These are phyloP conservation scores for Lethrus apterus DNA, from an alignment of 1,140 invertebrate genomes.

Conservation along the genomic window DNA sequence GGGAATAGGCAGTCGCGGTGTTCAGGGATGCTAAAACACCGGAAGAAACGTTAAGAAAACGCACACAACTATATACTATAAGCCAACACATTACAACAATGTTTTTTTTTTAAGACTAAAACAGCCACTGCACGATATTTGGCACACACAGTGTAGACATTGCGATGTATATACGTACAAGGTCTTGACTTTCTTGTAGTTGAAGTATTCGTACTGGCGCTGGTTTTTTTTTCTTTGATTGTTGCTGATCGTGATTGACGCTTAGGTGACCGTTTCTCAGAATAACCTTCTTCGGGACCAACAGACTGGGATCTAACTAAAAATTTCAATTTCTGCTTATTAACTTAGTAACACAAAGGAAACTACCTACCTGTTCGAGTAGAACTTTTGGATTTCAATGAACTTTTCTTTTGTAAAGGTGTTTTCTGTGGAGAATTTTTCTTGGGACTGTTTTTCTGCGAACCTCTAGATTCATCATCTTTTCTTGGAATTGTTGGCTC, in stretches of 20 bases:
- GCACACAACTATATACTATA: background rate
- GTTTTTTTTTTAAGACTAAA: too few relatives aligned
- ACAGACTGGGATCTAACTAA: constrained; percentile 63
- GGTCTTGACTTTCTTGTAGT: constrained; percentile 49
- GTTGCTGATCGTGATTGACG: constrained; percentile 59
- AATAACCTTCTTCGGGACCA: constrained; percentile 46
- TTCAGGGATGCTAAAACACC: constrained; percentile 43
- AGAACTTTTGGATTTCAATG: constrained; percentile 21
- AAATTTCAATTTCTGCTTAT: constrained; percentile 12
- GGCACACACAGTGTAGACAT: constrained; percentile 35
- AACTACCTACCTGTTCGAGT: constrained; percentile 20
- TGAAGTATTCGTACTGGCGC: constrained; percentile 41
- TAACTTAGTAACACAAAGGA: background rate
- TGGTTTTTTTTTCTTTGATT: constrained; percentile 44
- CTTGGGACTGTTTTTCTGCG: constrained; percentile 57
- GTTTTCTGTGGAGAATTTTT: constrained; percentile 45
- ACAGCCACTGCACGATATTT: constrained; percentile 17
- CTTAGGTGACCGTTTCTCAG: constrained; percentile 64
- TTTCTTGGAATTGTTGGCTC: constrained; percentile 60
- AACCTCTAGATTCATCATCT: constrained; percentile 51
- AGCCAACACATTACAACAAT: background rate
- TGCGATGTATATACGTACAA: constrained; percentile 45
- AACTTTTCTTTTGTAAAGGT: constrained; percentile 27
- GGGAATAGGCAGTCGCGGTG: constrained; percentile 40
- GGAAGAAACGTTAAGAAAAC: constrained; percentile 21